phyloP scores from a whole-genome alignment of 2,888 invertebrate species.

The Petrolisthes cinctipes region DNA sequence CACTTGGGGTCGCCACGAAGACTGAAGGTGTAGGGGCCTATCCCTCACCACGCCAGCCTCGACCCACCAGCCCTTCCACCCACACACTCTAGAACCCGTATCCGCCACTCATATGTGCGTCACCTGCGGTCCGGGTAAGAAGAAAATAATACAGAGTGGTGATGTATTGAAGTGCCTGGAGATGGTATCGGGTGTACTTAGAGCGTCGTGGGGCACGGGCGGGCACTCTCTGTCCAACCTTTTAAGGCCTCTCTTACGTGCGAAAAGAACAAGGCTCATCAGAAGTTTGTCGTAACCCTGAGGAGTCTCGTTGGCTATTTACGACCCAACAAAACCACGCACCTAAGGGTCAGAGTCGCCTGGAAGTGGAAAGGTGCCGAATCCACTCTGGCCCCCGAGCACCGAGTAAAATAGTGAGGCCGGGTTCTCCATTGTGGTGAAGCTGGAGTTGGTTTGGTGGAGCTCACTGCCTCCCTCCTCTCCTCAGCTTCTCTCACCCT shows the following conservation, averaged over 20 bases:
- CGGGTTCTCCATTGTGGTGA: slow-evolving; percentile 35
- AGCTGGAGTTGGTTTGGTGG: slow-evolving; percentile 15
- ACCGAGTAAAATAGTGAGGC: slow-evolving; percentile 10
- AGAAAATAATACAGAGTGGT: slow-evolving; percentile 57
- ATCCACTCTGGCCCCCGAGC: background rate
- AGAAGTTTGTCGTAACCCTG: slow-evolving; percentile 36
- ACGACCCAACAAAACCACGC: background rate
- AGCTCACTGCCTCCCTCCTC: background rate
- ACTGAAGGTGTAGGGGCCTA: slow-evolving; percentile 22
- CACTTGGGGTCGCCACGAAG: slow-evolving; percentile 38
- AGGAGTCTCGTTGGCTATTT: background rate
- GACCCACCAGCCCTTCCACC: background rate
- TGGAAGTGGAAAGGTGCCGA: background rate
- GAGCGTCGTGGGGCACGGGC: slow-evolving; percentile 57
- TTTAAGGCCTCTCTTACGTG: slow-evolving; percentile 59
- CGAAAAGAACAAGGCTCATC: slow-evolving; percentile 38
- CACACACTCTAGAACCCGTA: slow-evolving; percentile 30
- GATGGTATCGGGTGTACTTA: slow-evolving; percentile 61
- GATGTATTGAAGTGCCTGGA: slow-evolving; percentile 61
- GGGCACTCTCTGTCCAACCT: slow-evolving; percentile 51
- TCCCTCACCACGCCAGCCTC: slow-evolving; percentile 9
- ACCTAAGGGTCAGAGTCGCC: slow-evolving; percentile 30
- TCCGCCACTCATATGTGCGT: background rate
- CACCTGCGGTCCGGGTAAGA: slow-evolving; percentile 31
- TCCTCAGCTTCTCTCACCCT: background rate